These are phyloP conservation scores for Premnoplex brunnescens DNA, from an alignment of 2,797 vertebrate species.

Conservation along the genomic window DNA sequence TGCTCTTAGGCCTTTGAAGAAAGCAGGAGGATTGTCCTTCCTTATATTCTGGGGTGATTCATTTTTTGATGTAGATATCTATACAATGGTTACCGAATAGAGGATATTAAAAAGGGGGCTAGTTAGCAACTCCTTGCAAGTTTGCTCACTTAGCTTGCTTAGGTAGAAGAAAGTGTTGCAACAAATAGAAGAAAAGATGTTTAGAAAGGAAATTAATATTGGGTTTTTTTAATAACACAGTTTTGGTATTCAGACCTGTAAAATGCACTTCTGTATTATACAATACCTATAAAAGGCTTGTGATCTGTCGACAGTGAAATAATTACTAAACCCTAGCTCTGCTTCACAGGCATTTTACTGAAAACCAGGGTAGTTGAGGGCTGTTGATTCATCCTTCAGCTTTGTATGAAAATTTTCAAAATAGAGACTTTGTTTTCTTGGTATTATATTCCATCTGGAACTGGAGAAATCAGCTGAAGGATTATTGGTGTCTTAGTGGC, in stretches of 20 bases:
- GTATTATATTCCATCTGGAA: not conserved
- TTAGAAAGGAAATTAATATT: not conserved
- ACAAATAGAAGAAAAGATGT: not conserved
- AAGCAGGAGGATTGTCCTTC: not conserved
- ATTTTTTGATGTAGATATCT: not conserved
- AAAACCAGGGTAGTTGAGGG: not conserved
- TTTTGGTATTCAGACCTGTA: not conserved
- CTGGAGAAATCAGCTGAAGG: not conserved
- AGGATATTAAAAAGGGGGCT: not conserved
- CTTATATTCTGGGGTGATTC: not conserved
- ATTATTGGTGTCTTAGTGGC: not conserved
- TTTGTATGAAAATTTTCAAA: not conserved
- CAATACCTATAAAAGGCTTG: not conserved
- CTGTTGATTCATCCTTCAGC: not conserved
- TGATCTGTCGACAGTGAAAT: not conserved
- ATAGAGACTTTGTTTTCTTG: not conserved
- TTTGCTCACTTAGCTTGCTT: not conserved
- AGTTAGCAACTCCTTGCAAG: not conserved
- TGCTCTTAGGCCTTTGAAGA: not conserved
- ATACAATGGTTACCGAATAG: not conserved
- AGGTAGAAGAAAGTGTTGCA: not conserved
- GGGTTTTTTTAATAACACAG: not conserved
- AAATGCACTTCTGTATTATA: not conserved
- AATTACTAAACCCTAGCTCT: not conserved
- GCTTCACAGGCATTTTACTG: not conserved